A percentile compares a stretch with the other conserved stretches of the same genome.
Conservation (phyloP, 2,113 vertebrate species). For the Bubo blakistoni region DNA sequence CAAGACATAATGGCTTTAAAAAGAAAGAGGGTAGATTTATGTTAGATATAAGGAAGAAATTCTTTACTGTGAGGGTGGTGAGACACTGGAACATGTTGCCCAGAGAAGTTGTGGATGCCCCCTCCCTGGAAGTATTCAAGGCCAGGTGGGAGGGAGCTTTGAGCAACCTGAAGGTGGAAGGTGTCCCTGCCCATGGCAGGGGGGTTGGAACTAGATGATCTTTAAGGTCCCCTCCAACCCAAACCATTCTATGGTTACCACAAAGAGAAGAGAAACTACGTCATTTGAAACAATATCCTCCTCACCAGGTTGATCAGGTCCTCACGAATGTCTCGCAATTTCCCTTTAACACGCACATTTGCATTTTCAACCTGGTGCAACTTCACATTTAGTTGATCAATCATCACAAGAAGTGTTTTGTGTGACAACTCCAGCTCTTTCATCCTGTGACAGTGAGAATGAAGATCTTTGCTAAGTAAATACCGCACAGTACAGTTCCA, state of each 20-base stretch:
- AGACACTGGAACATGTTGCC: no score
- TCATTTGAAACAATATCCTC: not conserved
- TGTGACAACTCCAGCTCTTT: constrained; percentile 71
- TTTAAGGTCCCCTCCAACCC: not conserved
- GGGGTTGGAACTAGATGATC: not conserved
- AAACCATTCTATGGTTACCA: not conserved
- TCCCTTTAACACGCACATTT: constrained; percentile 61
- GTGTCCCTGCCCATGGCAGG: not conserved
- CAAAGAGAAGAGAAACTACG: not conserved
- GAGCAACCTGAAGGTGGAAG: not conserved
- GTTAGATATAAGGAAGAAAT: no score
- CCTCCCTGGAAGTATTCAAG: not conserved
- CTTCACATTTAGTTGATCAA: constrained; percentile 31
- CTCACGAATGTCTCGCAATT: constrained; percentile 64
- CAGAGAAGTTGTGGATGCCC: no score
- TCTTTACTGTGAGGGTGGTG: no score
- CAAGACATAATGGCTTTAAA: no score
- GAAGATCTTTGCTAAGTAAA: not conserved
- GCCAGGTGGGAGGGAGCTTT: not conserved
- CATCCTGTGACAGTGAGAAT: constrained; percentile 34
- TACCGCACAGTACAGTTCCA: not conserved
- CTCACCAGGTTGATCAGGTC: constrained; percentile 72
- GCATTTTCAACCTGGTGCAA: constrained; percentile 9
- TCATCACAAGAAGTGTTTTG: constrained; percentile 51
- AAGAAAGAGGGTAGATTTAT: no score